phyloP scores from a whole-genome alignment of 2,888 invertebrate genomes.

The Atrina japonica region DNA sequence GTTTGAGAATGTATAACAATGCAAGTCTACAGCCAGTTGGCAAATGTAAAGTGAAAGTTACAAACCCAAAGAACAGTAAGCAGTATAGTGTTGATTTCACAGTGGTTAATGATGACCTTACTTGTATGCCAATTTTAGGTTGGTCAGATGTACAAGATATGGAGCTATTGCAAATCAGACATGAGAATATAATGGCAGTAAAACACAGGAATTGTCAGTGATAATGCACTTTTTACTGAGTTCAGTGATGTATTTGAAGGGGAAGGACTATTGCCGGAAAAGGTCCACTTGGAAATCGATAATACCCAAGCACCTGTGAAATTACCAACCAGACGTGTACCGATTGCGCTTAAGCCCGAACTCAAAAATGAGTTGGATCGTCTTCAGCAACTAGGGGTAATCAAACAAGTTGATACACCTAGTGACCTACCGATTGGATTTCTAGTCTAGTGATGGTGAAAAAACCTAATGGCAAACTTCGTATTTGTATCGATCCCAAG shows the following conservation, averaged over 20 bases:
- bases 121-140: constrained; percentile 2
- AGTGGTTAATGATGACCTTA: not conserved
- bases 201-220: not conserved
- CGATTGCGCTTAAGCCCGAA: constrained; percentile 31
- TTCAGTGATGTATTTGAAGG: constrained; percentile 41
- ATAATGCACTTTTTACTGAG: not conserved
- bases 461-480: constrained; percentile 38
- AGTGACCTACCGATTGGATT: constrained; percentile 46
- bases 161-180: constrained; percentile 22
- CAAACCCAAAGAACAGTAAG: too few species aligned
- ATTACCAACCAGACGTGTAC: constrained; percentile 37
- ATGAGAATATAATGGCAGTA: constrained; percentile 23
- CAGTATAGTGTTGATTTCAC: too few species aligned
- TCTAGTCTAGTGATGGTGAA: constrained; percentile 44
- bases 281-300: constrained; percentile 43
- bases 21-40: too few species aligned
- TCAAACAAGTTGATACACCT: constrained; percentile 18
- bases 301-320: constrained; percentile 39
- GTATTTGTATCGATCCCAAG: constrained; percentile 49
- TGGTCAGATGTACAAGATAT: constrained; percentile 17
- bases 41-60: too few species aligned
- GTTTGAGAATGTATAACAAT: too few species aligned
- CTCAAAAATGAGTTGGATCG: constrained; percentile 39
- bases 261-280: constrained; percentile 38
- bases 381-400: constrained; percentile 24